These are phyloP conservation scores for Calypte anna DNA, from an alignment of 2,113 vertebrate species.

Conservation along the genomic window DNA sequence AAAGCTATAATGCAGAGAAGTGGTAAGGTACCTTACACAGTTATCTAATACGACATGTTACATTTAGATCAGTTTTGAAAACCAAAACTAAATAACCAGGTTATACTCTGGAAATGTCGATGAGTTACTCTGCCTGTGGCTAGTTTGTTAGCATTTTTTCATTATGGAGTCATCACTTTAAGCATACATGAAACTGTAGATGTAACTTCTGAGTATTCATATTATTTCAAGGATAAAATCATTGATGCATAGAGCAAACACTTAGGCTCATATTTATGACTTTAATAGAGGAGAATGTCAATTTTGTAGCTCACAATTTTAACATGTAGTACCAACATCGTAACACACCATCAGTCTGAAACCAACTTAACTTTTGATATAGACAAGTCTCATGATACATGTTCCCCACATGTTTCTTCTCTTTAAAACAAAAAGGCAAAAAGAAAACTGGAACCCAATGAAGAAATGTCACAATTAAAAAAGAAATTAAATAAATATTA, in stretches of 20 bases:
- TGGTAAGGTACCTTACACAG: neutral
- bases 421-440: neutral
- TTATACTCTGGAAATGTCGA: neutral
- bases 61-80: neutral
- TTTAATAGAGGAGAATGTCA: neutral
- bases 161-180: neutral
- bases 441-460: neutral
- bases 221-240: neutral
- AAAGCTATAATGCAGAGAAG: neutral
- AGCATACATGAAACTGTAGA: neutral
- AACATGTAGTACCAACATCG: neutral
- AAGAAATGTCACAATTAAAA: slow-evolving; percentile 18
- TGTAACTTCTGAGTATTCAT: neutral
- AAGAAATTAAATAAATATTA: neutral
- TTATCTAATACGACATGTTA: neutral
- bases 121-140: neutral
- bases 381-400: neutral
- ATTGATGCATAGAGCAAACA: neutral
- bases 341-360: neutral
- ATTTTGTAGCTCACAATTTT: neutral
- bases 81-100: neutral
- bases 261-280: neutral
- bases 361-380: neutral
- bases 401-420: neutral
- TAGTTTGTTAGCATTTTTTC: neutral